Conservation (phyloP, 2,113 vertebrate species). For the Corythaixoides concolor region DNA sequence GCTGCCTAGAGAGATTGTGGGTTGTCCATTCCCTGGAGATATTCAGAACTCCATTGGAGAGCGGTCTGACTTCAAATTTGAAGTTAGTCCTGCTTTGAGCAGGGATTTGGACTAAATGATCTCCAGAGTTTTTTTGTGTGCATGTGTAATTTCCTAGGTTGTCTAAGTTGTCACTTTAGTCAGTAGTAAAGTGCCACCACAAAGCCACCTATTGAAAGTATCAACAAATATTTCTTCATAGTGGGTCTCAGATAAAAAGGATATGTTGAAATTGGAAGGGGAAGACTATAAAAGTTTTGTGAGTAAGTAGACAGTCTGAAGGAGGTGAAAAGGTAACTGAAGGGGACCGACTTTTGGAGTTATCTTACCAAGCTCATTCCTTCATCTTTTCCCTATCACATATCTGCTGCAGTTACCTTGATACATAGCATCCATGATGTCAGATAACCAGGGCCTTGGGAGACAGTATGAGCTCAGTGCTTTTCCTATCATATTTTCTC, state of each 20-base stretch:
- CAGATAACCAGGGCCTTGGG: not conserved
- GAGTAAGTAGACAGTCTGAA: not conserved
- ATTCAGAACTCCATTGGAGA: not conserved
- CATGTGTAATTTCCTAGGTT: not conserved
- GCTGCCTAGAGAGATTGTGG: not conserved
- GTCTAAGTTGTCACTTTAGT: not conserved
- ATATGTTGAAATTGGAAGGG: not conserved
- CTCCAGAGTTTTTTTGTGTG: not conserved
- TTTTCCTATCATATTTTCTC: not conserved
- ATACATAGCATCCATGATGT: not conserved
- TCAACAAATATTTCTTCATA: not conserved
- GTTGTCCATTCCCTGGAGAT: not conserved
- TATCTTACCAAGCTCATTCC: not conserved
- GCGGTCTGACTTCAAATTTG: not conserved
- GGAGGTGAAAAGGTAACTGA: not conserved
- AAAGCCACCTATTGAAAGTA: not conserved
- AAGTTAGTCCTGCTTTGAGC: not conserved
- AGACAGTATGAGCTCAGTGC: not conserved
- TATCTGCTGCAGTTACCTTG: not conserved
- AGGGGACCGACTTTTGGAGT: not conserved
- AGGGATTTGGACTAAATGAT: not conserved
- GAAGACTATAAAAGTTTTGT: not conserved
- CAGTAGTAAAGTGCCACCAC: not conserved
- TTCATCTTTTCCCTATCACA: not conserved
- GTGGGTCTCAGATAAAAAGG: not conserved